Conservation (phyloP, 2,113 vertebrate species). For the Puffinus mauretanicus region DNA sequence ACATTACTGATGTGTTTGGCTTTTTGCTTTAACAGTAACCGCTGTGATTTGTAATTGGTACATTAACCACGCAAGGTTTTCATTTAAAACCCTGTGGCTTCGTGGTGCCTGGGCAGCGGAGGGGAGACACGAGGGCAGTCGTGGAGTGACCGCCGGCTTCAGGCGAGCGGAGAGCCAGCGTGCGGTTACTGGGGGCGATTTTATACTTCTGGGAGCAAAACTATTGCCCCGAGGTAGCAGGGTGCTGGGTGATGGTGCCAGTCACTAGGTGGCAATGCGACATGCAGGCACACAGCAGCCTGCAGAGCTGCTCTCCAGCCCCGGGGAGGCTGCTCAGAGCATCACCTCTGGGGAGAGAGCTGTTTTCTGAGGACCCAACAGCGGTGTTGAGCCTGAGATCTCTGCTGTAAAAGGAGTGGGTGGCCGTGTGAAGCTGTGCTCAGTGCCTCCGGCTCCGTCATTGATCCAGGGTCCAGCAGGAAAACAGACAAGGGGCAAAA, state of each 20-base stretch:
- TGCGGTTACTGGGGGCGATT: fast-evolving
- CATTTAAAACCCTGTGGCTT: neutral
- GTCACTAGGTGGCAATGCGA: neutral
- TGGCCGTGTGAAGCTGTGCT: neutral
- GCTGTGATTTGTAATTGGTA: neutral
- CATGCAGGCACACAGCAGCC: neutral
- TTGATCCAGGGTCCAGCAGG: neutral
- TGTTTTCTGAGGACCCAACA: neutral
- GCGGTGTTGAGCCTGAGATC: neutral
- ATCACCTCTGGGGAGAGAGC: neutral
- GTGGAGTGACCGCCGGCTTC: fast-evolving
- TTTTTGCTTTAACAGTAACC: neutral
- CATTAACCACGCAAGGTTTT: neutral
- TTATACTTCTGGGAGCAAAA: neutral
- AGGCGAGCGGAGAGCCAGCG: neutral
- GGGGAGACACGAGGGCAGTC: neutral
- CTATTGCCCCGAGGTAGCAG: neutral
- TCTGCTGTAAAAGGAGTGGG: neutral
- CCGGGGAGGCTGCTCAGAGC: neutral
- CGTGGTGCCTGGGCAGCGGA: neutral
- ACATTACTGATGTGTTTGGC: fast-evolving
- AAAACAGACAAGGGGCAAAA: neutral
- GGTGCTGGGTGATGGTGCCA: neutral
- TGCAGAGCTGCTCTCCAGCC: neutral
- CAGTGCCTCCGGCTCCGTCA: neutral